Base-by-base conservation (phyloP, 2,888 invertebrate genomes). In the Cryptosula pallasiana region DNA sequence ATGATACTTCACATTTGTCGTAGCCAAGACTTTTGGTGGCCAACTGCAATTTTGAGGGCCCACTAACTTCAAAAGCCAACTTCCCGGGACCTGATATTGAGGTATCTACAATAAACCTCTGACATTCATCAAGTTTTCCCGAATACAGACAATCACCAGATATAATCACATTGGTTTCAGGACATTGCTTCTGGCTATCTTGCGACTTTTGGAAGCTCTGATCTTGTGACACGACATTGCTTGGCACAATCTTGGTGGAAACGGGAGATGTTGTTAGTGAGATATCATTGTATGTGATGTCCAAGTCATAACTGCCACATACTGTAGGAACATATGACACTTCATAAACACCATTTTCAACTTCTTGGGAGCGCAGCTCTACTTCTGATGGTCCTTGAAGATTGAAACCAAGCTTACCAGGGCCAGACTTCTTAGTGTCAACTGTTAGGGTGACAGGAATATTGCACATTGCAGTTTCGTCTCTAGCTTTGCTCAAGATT, bases 301-400 rank as follows among this genome's bases (percentile, higher is more conserved):
- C 97, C 79, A 99, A 90, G 83, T 96, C 95, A 86, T 99, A 99
- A 83, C 94, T 94, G 0, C 99, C 99, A 0, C 97, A 95, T 82
- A 95, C 96, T 0, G 95, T 94, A 1, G 98, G 98, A 85, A 92
- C 93, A 87, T 98, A 99, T 72, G 94, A 93, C 80, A 98, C 95
- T 79, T 92, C 91, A 20, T 98, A 88, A 0, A 95, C 94, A 23
- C 97, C 97, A 79, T 98, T 95, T 75, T 93, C 94, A 85, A 95
- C 94, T 86, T 98, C 97, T 75, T 85, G 81, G 86, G 96, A 96
- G 82, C 95, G 93, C 78, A 99, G 96, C 86, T 98, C 98, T 0
- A 97, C 97, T 84, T 98, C 98, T 87, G 95, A 95, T 32, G 98
- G 98, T 1, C 98, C 98, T 88, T 98, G 97, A 82, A 99, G 94